Conservation (phyloP, 1,140 invertebrate genomes). For the Laupala kohalensis region DNA sequence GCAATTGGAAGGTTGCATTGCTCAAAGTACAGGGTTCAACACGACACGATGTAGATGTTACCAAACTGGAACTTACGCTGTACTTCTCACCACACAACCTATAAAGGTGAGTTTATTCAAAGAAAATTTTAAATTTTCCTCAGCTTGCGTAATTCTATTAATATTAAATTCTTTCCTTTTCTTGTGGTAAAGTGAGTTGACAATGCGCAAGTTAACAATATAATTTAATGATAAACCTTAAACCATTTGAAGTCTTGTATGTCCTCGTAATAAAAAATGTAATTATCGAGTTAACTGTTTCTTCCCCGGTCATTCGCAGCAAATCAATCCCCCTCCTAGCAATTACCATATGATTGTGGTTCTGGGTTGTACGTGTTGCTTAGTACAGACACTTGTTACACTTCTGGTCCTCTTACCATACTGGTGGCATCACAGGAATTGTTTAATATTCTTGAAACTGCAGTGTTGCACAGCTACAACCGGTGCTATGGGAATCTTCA, state of each 20-base stretch:
- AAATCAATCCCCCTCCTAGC: neutral
- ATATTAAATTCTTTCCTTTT: too few relatives aligned
- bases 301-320: neutral
- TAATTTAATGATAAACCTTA: neutral
- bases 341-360: constrained; percentile 33
- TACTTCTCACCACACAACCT: constrained; percentile 35
- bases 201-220: too few relatives aligned
- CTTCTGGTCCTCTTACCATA: constrained; percentile 38
- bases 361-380: constrained; percentile 42
- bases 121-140: too few relatives aligned
- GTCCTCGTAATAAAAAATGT: too few relatives aligned
- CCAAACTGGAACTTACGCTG: constrained; percentile 34
- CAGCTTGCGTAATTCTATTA: too few relatives aligned
- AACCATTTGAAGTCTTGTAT: too few relatives aligned
- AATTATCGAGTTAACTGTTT: too few relatives aligned
- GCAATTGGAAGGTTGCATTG: constrained; percentile 15
- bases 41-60: constrained; percentile 16
- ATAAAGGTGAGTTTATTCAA: neutral
- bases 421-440: constrained; percentile 44
- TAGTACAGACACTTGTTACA: constrained; percentile 39
- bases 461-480: constrained; percentile 46
- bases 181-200: too few relatives aligned
- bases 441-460: constrained; percentile 49
- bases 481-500: constrained; percentile 45
- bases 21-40: neutral